These are phyloP conservation scores for Prionailurus bengalensis DNA, from an alignment of 2,113 vertebrate genomes.

Conservation along the genomic window DNA sequence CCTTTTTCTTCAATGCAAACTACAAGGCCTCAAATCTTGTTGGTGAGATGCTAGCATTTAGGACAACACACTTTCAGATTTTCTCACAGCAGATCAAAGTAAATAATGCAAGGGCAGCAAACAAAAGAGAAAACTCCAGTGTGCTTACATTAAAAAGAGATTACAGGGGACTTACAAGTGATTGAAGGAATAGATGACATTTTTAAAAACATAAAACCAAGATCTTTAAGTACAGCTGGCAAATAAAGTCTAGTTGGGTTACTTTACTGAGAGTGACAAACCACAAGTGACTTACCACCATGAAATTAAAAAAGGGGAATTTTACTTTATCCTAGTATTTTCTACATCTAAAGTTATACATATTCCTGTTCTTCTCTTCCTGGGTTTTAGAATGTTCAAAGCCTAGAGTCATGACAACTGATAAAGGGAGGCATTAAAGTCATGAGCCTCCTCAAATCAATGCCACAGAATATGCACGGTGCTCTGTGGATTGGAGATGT, in stretches of 20 bases:
- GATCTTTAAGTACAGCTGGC: conserved; percentile 86
- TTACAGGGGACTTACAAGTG: conserved; percentile 90
- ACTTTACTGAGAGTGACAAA: conserved; percentile 78
- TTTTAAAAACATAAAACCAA: conserved; percentile 88
- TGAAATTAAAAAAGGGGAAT: conserved; percentile 66
- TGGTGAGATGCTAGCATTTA: conserved; percentile 92
- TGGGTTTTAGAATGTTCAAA: conserved; percentile 75
- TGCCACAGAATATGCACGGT: background rate
- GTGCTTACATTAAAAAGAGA: conserved; percentile 90
- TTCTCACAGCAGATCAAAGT: conserved; percentile 93
- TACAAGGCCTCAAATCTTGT: conserved; percentile 91
- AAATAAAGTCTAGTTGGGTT: conserved; percentile 73
- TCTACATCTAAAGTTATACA: conserved; percentile 44
- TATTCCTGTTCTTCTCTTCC: conserved; percentile 47
- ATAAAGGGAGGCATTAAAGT: conserved; percentile 74
- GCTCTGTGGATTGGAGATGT: background rate
- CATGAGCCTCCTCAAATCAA: conserved; percentile 67
- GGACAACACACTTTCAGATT: conserved; percentile 92
- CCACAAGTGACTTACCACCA: conserved; percentile 71
- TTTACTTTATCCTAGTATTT: conserved; percentile 50
- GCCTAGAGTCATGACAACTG: conserved; percentile 56
- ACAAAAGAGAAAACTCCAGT: conserved; percentile 90
- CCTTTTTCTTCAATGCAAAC: conserved; percentile 89
- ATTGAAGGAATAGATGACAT: conserved; percentile 90
- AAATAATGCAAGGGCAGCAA: conserved; percentile 91